Base-by-base conservation (phyloP, 2,797 vertebrate genomes). In the Bryconaethiops microstoma region DNA sequence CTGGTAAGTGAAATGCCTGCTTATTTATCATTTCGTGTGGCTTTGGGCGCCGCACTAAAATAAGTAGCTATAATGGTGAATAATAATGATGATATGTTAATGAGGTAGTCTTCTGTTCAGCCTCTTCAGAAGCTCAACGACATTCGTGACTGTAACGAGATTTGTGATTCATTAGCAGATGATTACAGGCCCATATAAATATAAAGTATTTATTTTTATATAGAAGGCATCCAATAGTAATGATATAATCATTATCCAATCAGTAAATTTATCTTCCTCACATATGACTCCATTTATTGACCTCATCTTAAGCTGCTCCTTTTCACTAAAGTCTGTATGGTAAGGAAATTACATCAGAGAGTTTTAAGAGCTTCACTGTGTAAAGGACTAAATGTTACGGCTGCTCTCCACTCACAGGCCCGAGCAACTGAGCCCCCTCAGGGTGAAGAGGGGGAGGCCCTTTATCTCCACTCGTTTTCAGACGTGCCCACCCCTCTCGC, bases 361-460 rank as follows among this genome's bases (percentile, higher is more conserved):
- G 68, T 70, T 70, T 50, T 5, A 19, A 17, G 65, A 13, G n/a
- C 4, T 50, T 59, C 8, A 23, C 19, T 25, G 23, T 5, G 25
- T 25, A 60, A 60, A 63, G 25, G 39, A 6, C 29, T 40, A 39
- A 57, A n/a, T 12, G 52, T n/a, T n/a, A 40, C 40, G 8, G 17
- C n/a, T 21, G 0, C 6, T 73, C 17, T 10, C 40, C 14, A 19
- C 52, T 40, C 21, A 29, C 23, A 29, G 23, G 23, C 6, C 23
- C 2, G 23, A n/a, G 19, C 25, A 52, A 23, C 57, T 64, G 48
- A 77, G 76, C 45, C 68, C 72, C 62, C 62, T 14, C 35, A 74
- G 12, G 67, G 57, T 68, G 75, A 83, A 78, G 13, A 71, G 86
- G 88, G 89, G 88, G 54, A 62, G 90, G 74, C 67, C 67, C 19